Conservation (phyloP, 2,888 invertebrate species). For the Aporophyla nigra region DNA sequence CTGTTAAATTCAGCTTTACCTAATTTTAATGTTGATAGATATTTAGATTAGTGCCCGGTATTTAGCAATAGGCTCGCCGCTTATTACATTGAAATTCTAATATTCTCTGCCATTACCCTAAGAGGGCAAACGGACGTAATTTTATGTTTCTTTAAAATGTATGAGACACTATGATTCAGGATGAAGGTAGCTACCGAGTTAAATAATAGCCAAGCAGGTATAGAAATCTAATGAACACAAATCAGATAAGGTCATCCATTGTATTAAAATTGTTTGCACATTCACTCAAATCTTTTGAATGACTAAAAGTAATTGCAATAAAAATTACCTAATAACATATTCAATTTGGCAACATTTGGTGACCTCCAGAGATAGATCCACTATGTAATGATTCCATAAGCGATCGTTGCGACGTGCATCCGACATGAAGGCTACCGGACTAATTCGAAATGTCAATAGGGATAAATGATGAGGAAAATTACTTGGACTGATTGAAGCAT, state of each 20-base stretch:
- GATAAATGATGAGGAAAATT: conserved; percentile 42
- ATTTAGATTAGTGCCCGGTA: neutral
- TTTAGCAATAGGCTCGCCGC: too few species aligned
- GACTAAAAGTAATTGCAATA: conserved; percentile 5
- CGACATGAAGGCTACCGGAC: conserved; percentile 14
- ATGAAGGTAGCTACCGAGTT: neutral
- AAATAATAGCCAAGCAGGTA: neutral
- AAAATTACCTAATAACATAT: conserved; percentile 7
- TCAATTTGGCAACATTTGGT: conserved; percentile 13
- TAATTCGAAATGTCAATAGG: conserved; percentile 25
- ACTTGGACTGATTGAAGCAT: neutral
- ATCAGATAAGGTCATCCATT: neutral
- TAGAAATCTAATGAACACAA: neutral
- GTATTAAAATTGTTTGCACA: neutral
- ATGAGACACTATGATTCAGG: too few species aligned
- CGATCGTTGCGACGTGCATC: conserved; percentile 18
- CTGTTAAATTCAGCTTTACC: neutral
- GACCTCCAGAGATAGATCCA: conserved; percentile 22
- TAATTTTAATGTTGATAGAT: neutral
- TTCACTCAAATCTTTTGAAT: neutral
- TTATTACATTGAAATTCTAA: neutral
- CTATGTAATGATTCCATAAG: conserved; percentile 8
- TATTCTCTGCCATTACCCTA: too few species aligned
- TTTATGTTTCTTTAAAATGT: neutral
- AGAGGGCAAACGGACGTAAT: neutral